Evolutionary conservation across 1,140 invertebrate species (phyloP), one percentile per base, ranked within the genome.

Genomic region (Ganaspis sp.): DNA sequence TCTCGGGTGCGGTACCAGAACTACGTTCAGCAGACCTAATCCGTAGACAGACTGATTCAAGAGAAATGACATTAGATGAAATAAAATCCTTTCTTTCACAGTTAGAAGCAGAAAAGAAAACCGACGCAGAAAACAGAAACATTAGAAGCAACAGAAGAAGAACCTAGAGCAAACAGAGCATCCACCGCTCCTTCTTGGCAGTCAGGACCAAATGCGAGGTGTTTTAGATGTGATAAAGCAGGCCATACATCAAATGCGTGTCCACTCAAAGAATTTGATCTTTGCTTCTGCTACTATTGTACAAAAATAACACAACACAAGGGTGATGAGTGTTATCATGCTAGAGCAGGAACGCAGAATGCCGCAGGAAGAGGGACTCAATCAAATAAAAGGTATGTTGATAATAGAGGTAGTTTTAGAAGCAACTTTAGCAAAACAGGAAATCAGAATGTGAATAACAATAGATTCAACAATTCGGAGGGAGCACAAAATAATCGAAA

Each of bases 11-110:
- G 4, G 15, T 74, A 15, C 75, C 73, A 15, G 75, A 79, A 79
- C 9, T 77, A 2, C 23, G 64, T 73, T 17, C 45, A 38, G 53
- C 54, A 40, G 70, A 79, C 70, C 34, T 82, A 19, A 73, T 75
- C 19, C 12, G 38, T 2, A 53, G 71, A 70, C n/a, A 34, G 53
- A 40, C 69, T 9, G 76, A 17, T 9, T 26, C 19, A 6, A 72
- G 15, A 23, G 49, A 34, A 69, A 81, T 81, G 72, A 79, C 29
- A n/a, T 54, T 81, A 69, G 70, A 74, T 34, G 80, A 76, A n/a
- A n/a, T 81, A 19, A 81, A 76, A 69, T 69, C 75, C 1, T 69
- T 42, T 74, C 21, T 76, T 12, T 23, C 79, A 53, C 21, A 76
- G 42, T 6, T 74, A 9, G 81, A 82, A 69, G 76, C 81, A 37